phyloP scores from a whole-genome alignment of 2,797 vertebrate genomes.

The Salarias fasciatus region DNA sequence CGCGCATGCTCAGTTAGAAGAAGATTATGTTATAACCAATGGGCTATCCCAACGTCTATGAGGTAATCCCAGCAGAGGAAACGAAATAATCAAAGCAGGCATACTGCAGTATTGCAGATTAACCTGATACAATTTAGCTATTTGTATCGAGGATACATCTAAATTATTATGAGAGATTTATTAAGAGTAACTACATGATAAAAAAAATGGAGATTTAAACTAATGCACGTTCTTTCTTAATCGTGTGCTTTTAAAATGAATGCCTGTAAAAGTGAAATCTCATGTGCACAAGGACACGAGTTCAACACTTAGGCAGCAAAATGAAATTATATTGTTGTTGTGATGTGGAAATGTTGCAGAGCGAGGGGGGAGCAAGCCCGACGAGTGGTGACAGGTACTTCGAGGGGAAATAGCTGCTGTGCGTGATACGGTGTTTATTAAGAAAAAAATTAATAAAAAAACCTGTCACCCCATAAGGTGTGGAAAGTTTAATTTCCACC shows the following conservation, averaged over 20 bases:
- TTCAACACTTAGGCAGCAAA: background rate
- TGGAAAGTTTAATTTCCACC: conserved; percentile 6
- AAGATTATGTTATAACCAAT: conserved; percentile 76
- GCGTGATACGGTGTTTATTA: conserved; percentile 16
- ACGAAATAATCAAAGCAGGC: conserved; percentile 69
- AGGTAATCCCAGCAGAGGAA: conserved; percentile 69
- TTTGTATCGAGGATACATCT: background rate
- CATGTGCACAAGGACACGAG: background rate
- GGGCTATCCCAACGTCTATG: conserved; percentile 69
- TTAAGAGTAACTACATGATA: background rate
- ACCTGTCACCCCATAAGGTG: conserved; percentile 19
- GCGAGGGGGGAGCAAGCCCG: conserved; percentile 8
- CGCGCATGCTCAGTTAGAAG: conserved; percentile 77
- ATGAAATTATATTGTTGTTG: background rate
- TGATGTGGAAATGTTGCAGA: conserved; percentile 6
- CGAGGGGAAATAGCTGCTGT: conserved; percentile 10
- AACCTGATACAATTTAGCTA: conserved; percentile 5
- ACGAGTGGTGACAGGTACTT: conserved; percentile 10
- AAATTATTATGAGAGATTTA: conserved; percentile 10
- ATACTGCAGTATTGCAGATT: conserved; percentile 42
- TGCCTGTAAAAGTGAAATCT: background rate
- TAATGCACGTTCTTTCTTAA: conserved; percentile 7
- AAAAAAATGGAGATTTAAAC: background rate
- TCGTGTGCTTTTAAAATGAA: conserved; percentile 1
- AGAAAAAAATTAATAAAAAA: background rate